Conservation (phyloP, 2,797 vertebrate genomes). For the Philypnodon macrostomus region DNA sequence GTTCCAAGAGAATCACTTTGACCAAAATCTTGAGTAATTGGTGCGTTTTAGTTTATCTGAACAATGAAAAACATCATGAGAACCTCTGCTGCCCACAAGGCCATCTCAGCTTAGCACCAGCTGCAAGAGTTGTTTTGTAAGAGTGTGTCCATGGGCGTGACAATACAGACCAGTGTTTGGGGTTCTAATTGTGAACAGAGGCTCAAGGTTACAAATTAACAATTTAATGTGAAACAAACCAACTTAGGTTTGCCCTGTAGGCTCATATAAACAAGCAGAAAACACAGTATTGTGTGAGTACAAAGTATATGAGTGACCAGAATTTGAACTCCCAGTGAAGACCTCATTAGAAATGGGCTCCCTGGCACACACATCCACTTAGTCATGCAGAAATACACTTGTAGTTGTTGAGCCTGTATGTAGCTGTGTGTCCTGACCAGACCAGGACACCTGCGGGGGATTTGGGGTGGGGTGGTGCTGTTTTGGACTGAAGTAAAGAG, state of each 20-base stretch:
- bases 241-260: constrained; percentile 2
- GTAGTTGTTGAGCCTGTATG: constrained; percentile 24
- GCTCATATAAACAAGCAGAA: constrained; percentile 11
- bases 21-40: constrained; percentile 10
- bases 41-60: constrained; percentile 64
- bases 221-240: too few relatives aligned
- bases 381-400: constrained; percentile 14
- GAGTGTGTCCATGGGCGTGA: constrained; percentile 9
- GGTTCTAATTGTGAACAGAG: too few relatives aligned
- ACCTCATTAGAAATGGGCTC: constrained; percentile 62
- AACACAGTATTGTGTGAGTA: constrained; percentile 36
- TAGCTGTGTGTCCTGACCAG: constrained; percentile 39
- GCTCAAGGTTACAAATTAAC: too few relatives aligned
- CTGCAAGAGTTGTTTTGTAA: constrained; percentile 53
- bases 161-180: too few relatives aligned
- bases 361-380: constrained; percentile 51
- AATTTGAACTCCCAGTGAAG: constrained; percentile 69
- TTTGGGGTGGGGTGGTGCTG: constrained; percentile 62
- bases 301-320: constrained; percentile 66
- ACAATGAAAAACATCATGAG: constrained; percentile 66
- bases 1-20: constrained; percentile 26
- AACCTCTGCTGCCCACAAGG: constrained; percentile 65
- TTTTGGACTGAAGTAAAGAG: constrained; percentile 33
- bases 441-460: constrained; percentile 73
- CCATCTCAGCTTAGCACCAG: constrained; percentile 60